These are phyloP conservation scores for Apolygus lucorum DNA, from an alignment of 1,140 invertebrate genomes.

Conservation along the genomic window DNA sequence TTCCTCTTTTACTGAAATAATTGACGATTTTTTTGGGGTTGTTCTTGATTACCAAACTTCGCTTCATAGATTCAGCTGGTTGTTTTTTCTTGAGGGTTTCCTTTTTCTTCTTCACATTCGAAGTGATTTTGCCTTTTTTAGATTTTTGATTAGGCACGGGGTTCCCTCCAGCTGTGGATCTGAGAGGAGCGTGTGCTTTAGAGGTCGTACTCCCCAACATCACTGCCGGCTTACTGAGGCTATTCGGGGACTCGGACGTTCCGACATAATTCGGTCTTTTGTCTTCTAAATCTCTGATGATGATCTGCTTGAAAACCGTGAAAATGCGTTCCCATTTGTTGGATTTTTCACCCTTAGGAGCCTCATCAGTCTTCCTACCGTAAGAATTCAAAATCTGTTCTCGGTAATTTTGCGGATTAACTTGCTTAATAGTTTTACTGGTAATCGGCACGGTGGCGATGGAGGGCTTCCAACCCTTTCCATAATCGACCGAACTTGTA, in stretches of 20 bases:
- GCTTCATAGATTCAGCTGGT: neutral
- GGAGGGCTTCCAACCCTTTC: neutral
- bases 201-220: no score
- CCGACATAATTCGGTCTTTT: neutral
- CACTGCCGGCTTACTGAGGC: no score
- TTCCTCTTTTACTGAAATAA: neutral
- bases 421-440: neutral
- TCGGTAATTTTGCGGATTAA: neutral
- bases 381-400: neutral
- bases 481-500: neutral
- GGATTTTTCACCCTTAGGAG: neutral
- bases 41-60: neutral
- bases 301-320: neutral
- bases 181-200: no score
- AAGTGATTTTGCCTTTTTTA: neutral
- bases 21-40: neutral
- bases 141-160: neutral
- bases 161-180: no score
- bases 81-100: neutral
- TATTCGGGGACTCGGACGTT: neutral
- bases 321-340: neutral
- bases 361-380: neutral
- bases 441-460: neutral
- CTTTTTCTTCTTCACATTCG: neutral
- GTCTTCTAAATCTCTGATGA: neutral